Base-by-base conservation (phyloP, 2,888 invertebrate species). In the Petrolisthes manimaculis region DNA sequence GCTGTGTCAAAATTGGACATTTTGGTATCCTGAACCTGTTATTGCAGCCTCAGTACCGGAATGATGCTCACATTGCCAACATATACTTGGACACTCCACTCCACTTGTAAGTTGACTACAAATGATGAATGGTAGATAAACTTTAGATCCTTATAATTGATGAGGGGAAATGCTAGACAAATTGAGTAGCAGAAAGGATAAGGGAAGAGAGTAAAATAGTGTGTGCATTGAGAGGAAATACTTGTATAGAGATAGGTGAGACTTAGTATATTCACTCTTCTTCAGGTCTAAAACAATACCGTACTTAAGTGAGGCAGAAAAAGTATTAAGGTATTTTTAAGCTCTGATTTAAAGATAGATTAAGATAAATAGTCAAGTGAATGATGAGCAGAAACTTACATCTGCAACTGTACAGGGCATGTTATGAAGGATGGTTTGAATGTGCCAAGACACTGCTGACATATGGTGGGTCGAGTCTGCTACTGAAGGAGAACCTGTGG, bases 11-110 rank as follows among this genome's bases (percentile, higher is more conserved):
- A 90, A 92, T 93, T 1, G 94, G 94, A 2, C 93, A 93, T 89
- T 91, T 93, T 24, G 92, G 92, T 18, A 92, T 93, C 18, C 91
- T 93, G 14, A 93, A 93, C 80, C 92, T 93, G 86, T 92, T 94
- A 18, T 92, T 94, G 53, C 92, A 93, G 86, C 92, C 92, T 77
- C 91, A 92, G 37, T 92, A 92, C n/a, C 91, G 92, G 74, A 92
- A 92, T 21, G 91, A 92, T 83, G 92, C 92, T 8, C 92, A 92
- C 87, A 91, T 92, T 18, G 92, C 92, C 74, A 94, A 93, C 91
- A 93, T 94, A 51, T 94, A 94, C 89, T 93, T 93, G 0, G 94
- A 94, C 91, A 93, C 94, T 0, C 93, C 94, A 6, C 92, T 94
- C 55, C 94, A 94, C 91, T 89, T 93, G 92, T 93, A 91, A 92